These are phyloP conservation scores for Semaprochilodus insignis DNA, from an alignment of 2,797 vertebrate genomes.

Conservation along the genomic window DNA sequence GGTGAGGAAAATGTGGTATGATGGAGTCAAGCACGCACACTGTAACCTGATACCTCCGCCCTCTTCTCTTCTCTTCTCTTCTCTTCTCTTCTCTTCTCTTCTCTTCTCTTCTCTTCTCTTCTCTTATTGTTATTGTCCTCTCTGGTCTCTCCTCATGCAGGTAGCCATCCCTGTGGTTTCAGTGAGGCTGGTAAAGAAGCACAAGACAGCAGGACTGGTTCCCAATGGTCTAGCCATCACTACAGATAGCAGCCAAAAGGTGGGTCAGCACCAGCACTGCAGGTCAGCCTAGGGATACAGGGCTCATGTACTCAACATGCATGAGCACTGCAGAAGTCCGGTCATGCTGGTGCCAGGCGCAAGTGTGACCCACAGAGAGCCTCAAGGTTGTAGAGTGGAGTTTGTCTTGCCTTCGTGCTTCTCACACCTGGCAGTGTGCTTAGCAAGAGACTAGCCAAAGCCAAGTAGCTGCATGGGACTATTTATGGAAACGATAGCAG, in stretches of 20 bases:
- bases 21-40: neutral
- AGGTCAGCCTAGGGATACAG: neutral
- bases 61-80: neutral
- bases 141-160: constrained; percentile 65
- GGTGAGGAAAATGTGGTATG: neutral
- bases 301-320: neutral
- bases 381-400: constrained; percentile 20
- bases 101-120: constrained; percentile 1
- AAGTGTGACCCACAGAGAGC: neutral
- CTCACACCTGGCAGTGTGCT: constrained; percentile 6
- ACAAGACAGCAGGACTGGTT: constrained; percentile 92
- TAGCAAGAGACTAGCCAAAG: neutral
- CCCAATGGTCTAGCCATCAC: constrained; percentile 95
- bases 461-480: neutral
- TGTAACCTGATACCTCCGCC: neutral
- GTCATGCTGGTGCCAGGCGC: neutral
- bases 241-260: constrained; percentile 82
- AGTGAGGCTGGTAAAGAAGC: constrained; percentile 92
- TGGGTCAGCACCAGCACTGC: constrained; percentile 4
- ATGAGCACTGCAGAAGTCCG: neutral
- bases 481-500: constrained; percentile 4
- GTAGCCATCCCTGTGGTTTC: constrained; percentile 91
- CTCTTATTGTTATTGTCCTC: neutral
- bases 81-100: neutral
- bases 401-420: neutral